Conservation (phyloP, 2,113 vertebrate species). For the Calypte anna region DNA sequence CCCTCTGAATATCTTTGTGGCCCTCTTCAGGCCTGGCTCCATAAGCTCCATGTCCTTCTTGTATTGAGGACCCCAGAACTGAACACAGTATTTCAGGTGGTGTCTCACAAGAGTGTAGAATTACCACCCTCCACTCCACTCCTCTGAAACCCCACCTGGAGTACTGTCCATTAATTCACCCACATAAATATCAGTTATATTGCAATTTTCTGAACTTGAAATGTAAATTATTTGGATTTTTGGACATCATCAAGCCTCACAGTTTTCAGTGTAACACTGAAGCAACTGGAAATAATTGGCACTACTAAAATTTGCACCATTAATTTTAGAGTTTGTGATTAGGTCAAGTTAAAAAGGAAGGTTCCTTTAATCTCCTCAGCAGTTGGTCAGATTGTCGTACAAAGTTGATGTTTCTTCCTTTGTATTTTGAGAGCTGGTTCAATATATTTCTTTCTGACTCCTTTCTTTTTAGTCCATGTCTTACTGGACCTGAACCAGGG, state of each 20-base stretch:
- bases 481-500: neutral
- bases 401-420: neutral
- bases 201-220: neutral
- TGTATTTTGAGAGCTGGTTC: neutral
- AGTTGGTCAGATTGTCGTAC: neutral
- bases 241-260: neutral
- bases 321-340: neutral
- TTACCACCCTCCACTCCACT: too few relatives aligned
- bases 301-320: neutral
- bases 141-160: too few relatives aligned
- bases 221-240: neutral
- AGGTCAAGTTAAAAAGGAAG: neutral
- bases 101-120: too few relatives aligned
- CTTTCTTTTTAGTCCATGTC: neutral
- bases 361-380: neutral
- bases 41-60: too few relatives aligned
- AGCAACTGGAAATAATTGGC: neutral
- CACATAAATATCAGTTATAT: neutral
- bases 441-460: neutral
- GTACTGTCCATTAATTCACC: neutral
- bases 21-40: too few relatives aligned
- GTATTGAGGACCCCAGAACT: too few relatives aligned
- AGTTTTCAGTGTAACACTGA: neutral
- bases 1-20: too few relatives aligned
- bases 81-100: too few relatives aligned